Percentiles rank a stretch among this genome's conserved stretches.
These are phyloP conservation scores for Ctenochaetus hawaiiensis DNA, from an alignment of 2,797 vertebrate species.

Conservation along the genomic window DNA sequence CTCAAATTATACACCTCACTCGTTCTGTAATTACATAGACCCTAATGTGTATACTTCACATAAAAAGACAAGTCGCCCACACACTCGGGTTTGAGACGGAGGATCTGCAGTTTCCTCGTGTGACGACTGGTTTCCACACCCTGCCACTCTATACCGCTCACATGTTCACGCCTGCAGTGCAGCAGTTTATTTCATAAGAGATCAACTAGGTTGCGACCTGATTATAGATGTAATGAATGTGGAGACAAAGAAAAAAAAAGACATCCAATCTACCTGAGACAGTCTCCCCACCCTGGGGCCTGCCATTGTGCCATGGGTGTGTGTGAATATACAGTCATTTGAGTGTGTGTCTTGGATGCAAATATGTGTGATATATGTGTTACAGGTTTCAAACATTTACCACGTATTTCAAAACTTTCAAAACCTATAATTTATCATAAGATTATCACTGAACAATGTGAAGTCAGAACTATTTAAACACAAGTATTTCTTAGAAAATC, in stretches of 20 bases:
- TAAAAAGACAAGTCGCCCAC: constrained; percentile 29
- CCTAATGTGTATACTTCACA: constrained; percentile 42
- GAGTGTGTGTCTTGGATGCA: constrained; percentile 1
- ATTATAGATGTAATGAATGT: constrained; percentile 52
- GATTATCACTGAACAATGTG: not conserved
- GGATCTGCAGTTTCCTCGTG: constrained; percentile 8
- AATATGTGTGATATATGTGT: not conserved
- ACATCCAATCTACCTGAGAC: constrained; percentile 63
- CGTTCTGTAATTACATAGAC: constrained; percentile 60
- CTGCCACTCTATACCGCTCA: constrained; percentile 54
- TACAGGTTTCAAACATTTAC: not conserved
- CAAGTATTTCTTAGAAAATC: not conserved
- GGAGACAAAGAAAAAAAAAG: constrained; percentile 43
- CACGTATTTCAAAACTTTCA: not conserved
- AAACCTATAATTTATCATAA: not conserved
- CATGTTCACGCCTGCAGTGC: constrained; percentile 45
- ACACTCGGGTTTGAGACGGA: constrained; percentile 26
- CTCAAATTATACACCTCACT: constrained; percentile 55
- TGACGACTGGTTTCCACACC: constrained; percentile 52
- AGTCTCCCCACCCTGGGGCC: constrained; percentile 43
- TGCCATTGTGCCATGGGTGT: constrained; percentile 46
- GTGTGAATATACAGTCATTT: constrained; percentile 1
- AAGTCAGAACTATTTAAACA: not conserved
- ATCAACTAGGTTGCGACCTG: constrained; percentile 66
- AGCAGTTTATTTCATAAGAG: constrained; percentile 51